phyloP scores from a whole-genome alignment of 2,113 vertebrate genomes.

The Halichoerus grypus region DNA sequence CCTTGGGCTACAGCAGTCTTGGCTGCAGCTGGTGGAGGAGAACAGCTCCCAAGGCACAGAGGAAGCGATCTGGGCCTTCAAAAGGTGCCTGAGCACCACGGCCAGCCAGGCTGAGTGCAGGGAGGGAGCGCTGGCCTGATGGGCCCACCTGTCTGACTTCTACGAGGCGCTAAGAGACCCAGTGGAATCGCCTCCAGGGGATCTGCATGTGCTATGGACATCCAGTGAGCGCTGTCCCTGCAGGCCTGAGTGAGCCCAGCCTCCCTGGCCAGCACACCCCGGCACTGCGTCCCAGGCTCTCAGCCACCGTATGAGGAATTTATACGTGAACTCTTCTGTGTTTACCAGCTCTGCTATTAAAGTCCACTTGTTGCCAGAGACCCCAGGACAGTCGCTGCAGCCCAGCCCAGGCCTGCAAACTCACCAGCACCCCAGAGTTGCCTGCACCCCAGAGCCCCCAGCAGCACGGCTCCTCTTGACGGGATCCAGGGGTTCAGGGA shows the following conservation, averaged over 20 bases:
- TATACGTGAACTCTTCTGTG: not conserved
- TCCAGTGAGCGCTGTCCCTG: not conserved
- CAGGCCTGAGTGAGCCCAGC: not conserved
- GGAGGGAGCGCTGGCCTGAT: slow-evolving; percentile 85
- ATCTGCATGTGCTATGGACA: not conserved
- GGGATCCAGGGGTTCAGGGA: no score
- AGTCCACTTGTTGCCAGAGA: not conserved
- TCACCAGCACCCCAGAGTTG: not conserved
- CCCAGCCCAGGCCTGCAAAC: not conserved
- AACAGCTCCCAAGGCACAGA: slow-evolving; percentile 51
- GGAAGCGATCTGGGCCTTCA: slow-evolving; percentile 75
- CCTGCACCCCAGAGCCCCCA: not conserved
- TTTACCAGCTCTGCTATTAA: not conserved
- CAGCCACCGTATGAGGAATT: not conserved
- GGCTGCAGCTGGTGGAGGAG: slow-evolving; percentile 83
- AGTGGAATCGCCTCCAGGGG: not conserved
- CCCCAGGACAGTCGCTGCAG: not conserved
- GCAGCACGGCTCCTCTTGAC: not conserved
- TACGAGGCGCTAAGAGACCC: slow-evolving; percentile 86
- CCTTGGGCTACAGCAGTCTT: slow-evolving; percentile 84
- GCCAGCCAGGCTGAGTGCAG: slow-evolving; percentile 83
- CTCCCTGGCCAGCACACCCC: not conserved
- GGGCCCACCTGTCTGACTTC: slow-evolving; percentile 88
- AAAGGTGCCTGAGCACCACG: slow-evolving; percentile 82
- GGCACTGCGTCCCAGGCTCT: not conserved